Evolutionary conservation across 2,797 vertebrate genomes (phyloP).

Genomic region (Enteromius unitaeniatus): DNA sequence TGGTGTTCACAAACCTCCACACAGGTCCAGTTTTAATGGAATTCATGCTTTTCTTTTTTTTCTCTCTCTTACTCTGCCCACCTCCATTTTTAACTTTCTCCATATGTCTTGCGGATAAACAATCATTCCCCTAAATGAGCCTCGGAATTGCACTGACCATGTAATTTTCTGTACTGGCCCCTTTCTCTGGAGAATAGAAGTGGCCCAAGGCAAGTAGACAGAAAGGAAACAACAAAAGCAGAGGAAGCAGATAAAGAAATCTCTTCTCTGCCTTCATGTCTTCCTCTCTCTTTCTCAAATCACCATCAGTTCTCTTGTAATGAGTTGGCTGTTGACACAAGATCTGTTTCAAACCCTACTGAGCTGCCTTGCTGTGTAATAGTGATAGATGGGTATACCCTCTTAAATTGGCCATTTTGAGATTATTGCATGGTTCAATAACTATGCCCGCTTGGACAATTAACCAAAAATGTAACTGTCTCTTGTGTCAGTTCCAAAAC

Average conservation of each 20-base stretch:
- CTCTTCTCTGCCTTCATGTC: not conserved
- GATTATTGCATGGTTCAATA: slow-evolving; percentile 16
- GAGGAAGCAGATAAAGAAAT: not conserved
- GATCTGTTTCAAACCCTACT: slow-evolving; percentile 6
- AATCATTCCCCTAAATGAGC: slow-evolving; percentile 39
- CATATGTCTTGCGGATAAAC: slow-evolving; percentile 31
- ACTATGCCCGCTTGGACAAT: not conserved
- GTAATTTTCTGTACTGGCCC: slow-evolving; percentile 34
- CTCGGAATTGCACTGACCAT: slow-evolving; percentile 37
- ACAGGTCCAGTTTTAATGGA: not conserved
- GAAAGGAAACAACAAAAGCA: slow-evolving; percentile 12
- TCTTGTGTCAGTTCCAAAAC: slow-evolving; percentile 17
- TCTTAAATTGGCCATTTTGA: slow-evolving; percentile 11
- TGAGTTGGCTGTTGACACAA: slow-evolving; percentile 11
- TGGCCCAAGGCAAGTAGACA: slow-evolving; percentile 13
- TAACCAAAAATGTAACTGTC: not conserved
- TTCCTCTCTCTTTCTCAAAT: slow-evolving; percentile 19
- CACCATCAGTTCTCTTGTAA: not conserved
- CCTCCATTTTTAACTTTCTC: slow-evolving; percentile 24
- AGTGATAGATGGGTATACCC: not conserved
- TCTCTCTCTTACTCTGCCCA: slow-evolving; percentile 36
- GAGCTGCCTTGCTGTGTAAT: not conserved
- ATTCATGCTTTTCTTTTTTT: not conserved
- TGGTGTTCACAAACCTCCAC: slow-evolving; percentile 20
- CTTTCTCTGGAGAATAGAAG: slow-evolving; percentile 23